These are phyloP conservation scores for Drosophila albomicans DNA, from an alignment of 1,140 invertebrate species.

Conservation along the genomic window DNA sequence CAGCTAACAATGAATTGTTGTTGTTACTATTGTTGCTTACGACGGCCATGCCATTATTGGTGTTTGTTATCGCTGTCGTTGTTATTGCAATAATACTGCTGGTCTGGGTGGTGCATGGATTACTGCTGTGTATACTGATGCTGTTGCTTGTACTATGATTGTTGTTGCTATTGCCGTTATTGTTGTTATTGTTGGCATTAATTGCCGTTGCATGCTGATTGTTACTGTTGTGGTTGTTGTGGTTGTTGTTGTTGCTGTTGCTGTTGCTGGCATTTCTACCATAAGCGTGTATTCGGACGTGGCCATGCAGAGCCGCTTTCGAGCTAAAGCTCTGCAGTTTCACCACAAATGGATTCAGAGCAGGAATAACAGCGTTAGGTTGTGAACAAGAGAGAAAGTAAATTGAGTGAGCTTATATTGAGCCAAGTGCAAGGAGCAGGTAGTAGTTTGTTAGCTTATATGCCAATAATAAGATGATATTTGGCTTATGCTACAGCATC, in stretches of 20 bases:
- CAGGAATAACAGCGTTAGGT: conserved; percentile 48
- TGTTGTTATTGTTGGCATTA: conserved; percentile 38
- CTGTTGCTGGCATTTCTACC: conserved; percentile 72
- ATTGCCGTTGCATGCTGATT: conserved; percentile 36
- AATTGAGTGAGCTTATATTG: conserved; percentile 29
- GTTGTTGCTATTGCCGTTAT: conserved; percentile 15
- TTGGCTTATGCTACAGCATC: too few relatives aligned
- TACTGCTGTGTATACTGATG: conserved; percentile 33
- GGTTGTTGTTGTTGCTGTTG: conserved; percentile 52
- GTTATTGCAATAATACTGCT: conserved; percentile 29
- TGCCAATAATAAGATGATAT: neutral
- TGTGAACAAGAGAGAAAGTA: conserved; percentile 61
- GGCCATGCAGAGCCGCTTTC: conserved; percentile 91
- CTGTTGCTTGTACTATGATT: conserved; percentile 17
- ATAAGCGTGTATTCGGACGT: conserved; percentile 89
- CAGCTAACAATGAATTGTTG: conserved; percentile 27
- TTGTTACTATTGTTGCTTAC: conserved; percentile 38
- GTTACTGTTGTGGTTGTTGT: conserved; percentile 42
- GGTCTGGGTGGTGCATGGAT: conserved; percentile 12
- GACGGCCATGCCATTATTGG: conserved; percentile 14
- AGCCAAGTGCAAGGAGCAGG: conserved; percentile 17
- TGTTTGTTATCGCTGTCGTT: conserved; percentile 25
- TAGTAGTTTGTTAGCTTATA: neutral
- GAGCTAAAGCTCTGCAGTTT: conserved; percentile 91
- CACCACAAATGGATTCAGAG: conserved; percentile 23